These are phyloP conservation scores for Habropoda laboriosa DNA, from an alignment of 1,140 invertebrate genomes.

Conservation along the genomic window DNA sequence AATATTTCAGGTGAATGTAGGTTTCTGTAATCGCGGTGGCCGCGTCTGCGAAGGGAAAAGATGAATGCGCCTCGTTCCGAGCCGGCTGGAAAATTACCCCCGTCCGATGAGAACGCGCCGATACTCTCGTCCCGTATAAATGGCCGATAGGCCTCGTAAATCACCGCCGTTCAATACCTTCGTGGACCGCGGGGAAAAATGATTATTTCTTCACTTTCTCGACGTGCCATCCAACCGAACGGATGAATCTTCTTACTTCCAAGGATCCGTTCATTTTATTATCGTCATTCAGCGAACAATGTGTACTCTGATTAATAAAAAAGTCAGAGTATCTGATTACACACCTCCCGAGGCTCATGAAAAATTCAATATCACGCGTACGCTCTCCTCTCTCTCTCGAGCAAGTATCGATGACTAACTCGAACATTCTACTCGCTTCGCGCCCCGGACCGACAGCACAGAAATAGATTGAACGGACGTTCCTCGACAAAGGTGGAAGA, in stretches of 20 bases:
- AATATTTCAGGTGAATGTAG: conserved; percentile 51
- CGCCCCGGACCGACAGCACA: neutral
- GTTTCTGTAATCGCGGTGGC: conserved; percentile 42
- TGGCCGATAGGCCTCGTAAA: conserved; percentile 21
- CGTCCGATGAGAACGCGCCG: neutral
- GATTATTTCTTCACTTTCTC: neutral
- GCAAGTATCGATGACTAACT: conserved; percentile 18
- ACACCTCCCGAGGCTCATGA: neutral
- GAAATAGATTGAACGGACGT: conserved; percentile 21
- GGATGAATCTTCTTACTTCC: neutral
- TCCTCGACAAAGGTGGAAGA: conserved; percentile 8
- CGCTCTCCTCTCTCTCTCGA: neutral
- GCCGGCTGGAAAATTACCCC: conserved; percentile 26
- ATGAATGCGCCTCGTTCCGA: conserved; percentile 25
- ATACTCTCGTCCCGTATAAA: neutral
- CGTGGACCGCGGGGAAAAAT: neutral
- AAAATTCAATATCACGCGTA: conserved; percentile 25
- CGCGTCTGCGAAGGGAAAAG: conserved; percentile 30
- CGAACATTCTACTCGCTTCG: conserved; percentile 8
- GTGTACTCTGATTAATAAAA: no score
- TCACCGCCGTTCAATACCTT: conserved; percentile 13
- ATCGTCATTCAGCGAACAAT: no score
- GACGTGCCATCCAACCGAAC: neutral
- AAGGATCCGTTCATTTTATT: no score
- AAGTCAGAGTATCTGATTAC: no score